Base-by-base conservation (phyloP, 2,113 vertebrate genomes). In the Psilopsiagon aymara region DNA sequence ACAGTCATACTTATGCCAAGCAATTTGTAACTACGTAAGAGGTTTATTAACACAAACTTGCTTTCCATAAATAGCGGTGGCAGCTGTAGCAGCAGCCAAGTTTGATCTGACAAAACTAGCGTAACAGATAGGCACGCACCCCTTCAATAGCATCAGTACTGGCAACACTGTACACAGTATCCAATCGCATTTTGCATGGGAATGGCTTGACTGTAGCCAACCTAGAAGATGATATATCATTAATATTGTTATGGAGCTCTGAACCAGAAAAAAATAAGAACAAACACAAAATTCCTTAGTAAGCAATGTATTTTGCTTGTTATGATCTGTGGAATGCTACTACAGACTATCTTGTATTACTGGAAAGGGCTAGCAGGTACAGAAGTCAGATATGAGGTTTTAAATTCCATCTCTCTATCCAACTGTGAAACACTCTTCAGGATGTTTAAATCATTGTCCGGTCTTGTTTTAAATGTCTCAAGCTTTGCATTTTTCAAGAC, bases 11-110 rank as follows among this genome's bases (percentile, higher is more conserved):
- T 60, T 90, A 93, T 92, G 75, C 57, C 52, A 82, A 75, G 82
- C 83, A 94, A 88, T 94, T 94, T 94, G 68, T 92, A 87, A 68
- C 6, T 4, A 80, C 0, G 1, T 0, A 0, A 96, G 81, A 90
- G 28, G 24, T 93, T 88, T 94, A 94, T 96, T 95, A 95, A 70
- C 64, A 80, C 33, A 91, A 88, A 83, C 71, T 86, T 86, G 33
- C 76, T 84, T 86, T 94, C 90, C 59, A 94, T 88, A 94, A 96
- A 96, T 90, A 96, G 33, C 8, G 1, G 62, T 66, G 71, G 57
- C 90, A 95, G 52, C 63, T 82, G 84, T 49, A 92, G 64, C 35
- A 81, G 71, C 79, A 96, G 86, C 88, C 81, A 96, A 81, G 35
- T 71, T 83, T 1, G 7, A 71, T 35, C 51, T 84, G 49, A 68